Evolutionary conservation across 2,888 invertebrate species (phyloP).

Genomic region (Chloromyia formosa): DNA sequence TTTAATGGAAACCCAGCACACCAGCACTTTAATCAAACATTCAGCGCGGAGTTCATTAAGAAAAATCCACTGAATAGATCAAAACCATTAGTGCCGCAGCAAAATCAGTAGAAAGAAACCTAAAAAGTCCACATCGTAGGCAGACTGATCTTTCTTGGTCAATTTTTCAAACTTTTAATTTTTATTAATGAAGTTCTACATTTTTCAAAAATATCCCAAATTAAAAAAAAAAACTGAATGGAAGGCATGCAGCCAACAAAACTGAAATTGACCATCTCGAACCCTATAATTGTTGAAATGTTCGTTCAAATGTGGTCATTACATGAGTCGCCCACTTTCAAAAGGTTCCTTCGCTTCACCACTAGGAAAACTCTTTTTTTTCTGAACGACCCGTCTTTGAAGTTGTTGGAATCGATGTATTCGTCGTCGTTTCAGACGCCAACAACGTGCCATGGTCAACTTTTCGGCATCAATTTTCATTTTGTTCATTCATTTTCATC

Average conservation of each 20-base stretch:
- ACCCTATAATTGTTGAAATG: conserved; percentile 43
- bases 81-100: too few relatives aligned
- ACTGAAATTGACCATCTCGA: conserved; percentile 31
- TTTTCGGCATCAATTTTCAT: conserved; percentile 30
- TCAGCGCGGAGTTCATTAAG: not conserved
- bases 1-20: not conserved
- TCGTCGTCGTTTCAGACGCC: conserved; percentile 7
- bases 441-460: conserved; percentile 1
- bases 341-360: conserved; percentile 6
- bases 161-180: conserved; percentile 37
- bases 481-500: conserved; percentile 14
- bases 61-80: not conserved
- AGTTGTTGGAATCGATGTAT: not conserved
- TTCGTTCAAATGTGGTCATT: conserved; percentile 39
- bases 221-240: too few relatives aligned
- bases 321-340: conserved; percentile 42
- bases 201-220: conserved; percentile 4
- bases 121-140: not conserved
- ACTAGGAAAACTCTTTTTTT: not conserved
- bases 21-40: not conserved
- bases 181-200: conserved; percentile 39
- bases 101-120: too few relatives aligned
- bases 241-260: conserved; percentile 38
- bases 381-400: not conserved
- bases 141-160: not conserved